Percentiles rank a stretch among this genome's conserved stretches.
Evolutionary conservation across 2,888 invertebrate genomes (phyloP).

Genomic region (Caenorhabditis doughertyi): DNA sequence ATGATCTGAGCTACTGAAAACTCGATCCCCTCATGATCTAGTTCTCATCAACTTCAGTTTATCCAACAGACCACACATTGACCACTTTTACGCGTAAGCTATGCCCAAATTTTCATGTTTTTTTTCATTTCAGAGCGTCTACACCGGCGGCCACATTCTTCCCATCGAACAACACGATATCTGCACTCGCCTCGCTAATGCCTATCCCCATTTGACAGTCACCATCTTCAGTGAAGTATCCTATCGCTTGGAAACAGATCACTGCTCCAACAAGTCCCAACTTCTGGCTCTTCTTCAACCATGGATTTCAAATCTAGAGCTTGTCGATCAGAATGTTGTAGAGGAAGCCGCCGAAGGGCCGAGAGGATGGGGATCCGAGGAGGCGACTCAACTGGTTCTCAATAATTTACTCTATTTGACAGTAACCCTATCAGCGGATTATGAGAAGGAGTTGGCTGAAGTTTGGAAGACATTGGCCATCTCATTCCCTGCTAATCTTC

Average conservation of each 20-base stretch:
- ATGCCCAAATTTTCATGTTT: not conserved
- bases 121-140: conserved; percentile 16
- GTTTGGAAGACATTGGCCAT: conserved; percentile 96
- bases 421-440: conserved; percentile 93
- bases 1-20: no score
- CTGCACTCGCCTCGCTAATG: conserved; percentile 92
- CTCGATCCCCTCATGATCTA: no score
- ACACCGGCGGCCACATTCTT: conserved; percentile 86
- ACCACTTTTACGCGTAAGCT: no score
- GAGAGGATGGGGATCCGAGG: conserved; percentile 95
- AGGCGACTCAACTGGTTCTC: conserved; percentile 99
- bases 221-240: conserved; percentile 99
- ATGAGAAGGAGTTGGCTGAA: conserved; percentile 95
- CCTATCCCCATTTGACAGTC: conserved; percentile 98
- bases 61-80: no score
- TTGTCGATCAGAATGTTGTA: conserved; percentile 87
- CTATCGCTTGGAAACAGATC: conserved; percentile 95
- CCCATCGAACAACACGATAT: conserved; percentile 90
- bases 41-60: no score
- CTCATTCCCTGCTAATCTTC: conserved; percentile 97
- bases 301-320: conserved; percentile 98
- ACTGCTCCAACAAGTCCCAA: conserved; percentile 93
- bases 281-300: conserved; percentile 94
- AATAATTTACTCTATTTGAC: conserved; percentile 99
- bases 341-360: conserved; percentile 77